A percentile compares a stretch with the other conserved stretches of the same genome.
These are phyloP conservation scores for Peromyscus polionotus DNA, from an alignment of 2,113 vertebrate species.

Conservation along the genomic window DNA sequence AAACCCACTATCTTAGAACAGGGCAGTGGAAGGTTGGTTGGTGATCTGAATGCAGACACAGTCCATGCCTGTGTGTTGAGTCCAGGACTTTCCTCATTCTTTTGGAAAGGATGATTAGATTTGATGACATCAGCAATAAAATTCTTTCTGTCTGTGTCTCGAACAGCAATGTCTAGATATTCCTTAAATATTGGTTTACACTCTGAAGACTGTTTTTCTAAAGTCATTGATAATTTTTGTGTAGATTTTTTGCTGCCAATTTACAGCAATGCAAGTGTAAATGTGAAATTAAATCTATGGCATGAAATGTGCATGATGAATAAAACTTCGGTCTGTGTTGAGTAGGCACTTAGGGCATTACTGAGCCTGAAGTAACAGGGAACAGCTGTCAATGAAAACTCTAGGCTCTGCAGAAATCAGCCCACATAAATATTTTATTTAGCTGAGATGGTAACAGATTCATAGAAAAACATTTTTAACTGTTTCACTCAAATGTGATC, in stretches of 20 bases:
- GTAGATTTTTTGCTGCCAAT: conserved; percentile 59
- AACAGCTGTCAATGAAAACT: conserved; percentile 76
- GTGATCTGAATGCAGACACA: neutral
- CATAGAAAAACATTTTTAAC: conserved; percentile 78
- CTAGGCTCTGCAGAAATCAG: conserved; percentile 76
- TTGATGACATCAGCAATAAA: neutral
- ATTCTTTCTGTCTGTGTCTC: conserved; percentile 1
- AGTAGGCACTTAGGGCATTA: conserved; percentile 60
- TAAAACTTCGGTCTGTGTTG: conserved; percentile 76
- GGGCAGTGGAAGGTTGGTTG: neutral
- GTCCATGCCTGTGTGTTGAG: neutral
- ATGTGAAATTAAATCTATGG: conserved; percentile 72
- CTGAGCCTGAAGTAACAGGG: conserved; percentile 74
- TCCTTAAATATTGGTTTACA: conserved; percentile 43
- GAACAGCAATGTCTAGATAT: conserved; percentile 16
- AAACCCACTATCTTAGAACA: neutral
- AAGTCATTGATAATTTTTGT: conserved; percentile 37
- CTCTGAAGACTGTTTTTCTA: neutral
- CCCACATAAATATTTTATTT: conserved; percentile 86
- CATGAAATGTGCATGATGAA: conserved; percentile 59
- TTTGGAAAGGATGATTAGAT: conserved; percentile 21
- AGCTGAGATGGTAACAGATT: conserved; percentile 83
- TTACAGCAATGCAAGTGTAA: conserved; percentile 60
- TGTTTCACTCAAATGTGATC: conserved; percentile 81
- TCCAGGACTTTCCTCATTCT: conserved; percentile 17